Evolutionary conservation across 2,113 vertebrate genomes (phyloP).

Genomic region (Neolamprologus tretocephalus): DNA sequence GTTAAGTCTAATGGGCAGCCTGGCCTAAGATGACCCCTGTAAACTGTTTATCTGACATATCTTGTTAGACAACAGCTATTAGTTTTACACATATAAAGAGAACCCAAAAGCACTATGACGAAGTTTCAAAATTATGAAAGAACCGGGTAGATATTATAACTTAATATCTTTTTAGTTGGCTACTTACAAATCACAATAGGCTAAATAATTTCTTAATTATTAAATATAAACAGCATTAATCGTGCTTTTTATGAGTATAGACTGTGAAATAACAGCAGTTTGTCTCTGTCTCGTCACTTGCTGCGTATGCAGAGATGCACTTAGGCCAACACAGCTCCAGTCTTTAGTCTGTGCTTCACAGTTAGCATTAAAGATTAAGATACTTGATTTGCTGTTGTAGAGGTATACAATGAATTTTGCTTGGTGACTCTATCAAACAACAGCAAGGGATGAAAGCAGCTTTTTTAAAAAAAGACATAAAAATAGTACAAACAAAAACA

Average conservation of each 20-base stretch:
- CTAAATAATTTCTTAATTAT: background rate
- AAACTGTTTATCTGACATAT: background rate
- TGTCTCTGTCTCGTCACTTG: background rate
- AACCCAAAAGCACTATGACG: background rate
- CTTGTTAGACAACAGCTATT: background rate
- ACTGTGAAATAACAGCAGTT: background rate
- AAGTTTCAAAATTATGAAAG: background rate
- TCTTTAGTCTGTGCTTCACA: background rate
- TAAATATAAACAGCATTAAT: background rate
- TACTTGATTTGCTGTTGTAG: background rate
- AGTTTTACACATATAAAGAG: background rate
- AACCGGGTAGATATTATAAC: background rate
- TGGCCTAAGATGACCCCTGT: background rate
- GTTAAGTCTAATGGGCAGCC: background rate
- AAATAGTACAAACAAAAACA: background rate
- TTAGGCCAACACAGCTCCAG: background rate
- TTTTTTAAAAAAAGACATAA: accelerated
- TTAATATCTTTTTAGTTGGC: background rate
- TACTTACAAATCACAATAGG: background rate
- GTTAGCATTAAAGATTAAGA: background rate
- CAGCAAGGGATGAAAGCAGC: background rate
- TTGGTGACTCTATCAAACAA: background rate
- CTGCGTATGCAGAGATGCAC: background rate
- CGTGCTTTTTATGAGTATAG: background rate
- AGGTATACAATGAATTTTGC: background rate